Evolutionary conservation across 2,113 vertebrate genomes (phyloP).

Genomic region (Larimichthys crocea): DNA sequence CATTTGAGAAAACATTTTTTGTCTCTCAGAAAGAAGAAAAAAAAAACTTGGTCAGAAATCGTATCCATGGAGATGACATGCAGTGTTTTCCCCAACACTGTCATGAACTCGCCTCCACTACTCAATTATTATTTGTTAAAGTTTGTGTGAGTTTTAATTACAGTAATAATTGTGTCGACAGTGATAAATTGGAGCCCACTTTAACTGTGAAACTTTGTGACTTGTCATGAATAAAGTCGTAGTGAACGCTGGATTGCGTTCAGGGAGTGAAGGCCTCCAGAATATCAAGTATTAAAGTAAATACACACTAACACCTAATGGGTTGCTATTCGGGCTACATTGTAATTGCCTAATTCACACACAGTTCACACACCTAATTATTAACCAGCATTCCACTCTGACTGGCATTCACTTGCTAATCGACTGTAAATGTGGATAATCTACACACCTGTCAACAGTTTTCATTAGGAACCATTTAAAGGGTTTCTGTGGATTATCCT

Average conservation of each 20-base stretch:
- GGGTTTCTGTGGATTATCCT: neutral
- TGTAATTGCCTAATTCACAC: slow-evolving; percentile 32
- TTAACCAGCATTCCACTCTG: neutral
- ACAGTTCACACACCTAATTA: slow-evolving; percentile 17
- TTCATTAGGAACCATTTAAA: neutral
- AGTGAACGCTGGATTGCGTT: neutral
- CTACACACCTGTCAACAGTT: neutral
- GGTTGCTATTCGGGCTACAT: slow-evolving; percentile 15
- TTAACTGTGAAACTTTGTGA: slow-evolving; percentile 13
- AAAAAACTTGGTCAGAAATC: slow-evolving; percentile 2
- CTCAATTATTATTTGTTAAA: slow-evolving; percentile 43
- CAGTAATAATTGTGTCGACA: slow-evolving; percentile 24
- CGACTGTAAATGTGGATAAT: neutral
- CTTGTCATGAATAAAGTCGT: slow-evolving; percentile 1
- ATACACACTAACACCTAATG: slow-evolving; percentile 24
- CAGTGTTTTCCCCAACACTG: neutral
- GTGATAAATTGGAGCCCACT: slow-evolving; percentile 18
- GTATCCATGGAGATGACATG: slow-evolving; percentile 42
- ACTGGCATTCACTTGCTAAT: neutral
- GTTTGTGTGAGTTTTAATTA: slow-evolving; percentile 43
- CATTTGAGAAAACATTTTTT: neutral
- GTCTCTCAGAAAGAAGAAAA: neutral
- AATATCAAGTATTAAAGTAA: slow-evolving; percentile 33
- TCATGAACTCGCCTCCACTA: slow-evolving; percentile 21
- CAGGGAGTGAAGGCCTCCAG: neutral